Conservation (phyloP, 2,113 vertebrate genomes). For the Todiramphus chloris region DNA sequence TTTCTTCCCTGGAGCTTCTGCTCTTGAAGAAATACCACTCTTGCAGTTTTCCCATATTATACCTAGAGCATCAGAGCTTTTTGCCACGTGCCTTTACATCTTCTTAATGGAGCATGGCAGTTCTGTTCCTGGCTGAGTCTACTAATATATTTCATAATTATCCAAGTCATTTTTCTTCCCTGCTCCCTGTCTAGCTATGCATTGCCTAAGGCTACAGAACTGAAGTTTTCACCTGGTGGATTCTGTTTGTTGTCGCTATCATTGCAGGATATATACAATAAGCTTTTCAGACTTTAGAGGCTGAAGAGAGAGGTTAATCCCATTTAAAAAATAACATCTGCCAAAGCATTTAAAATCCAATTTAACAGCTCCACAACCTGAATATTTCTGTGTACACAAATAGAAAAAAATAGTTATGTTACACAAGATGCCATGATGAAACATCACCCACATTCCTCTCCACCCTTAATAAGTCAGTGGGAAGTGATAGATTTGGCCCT, state of each 20-base stretch:
- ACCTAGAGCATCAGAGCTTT: background rate
- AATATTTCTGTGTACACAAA: constrained; percentile 29
- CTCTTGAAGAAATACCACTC: background rate
- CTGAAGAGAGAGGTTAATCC: constrained; percentile 68
- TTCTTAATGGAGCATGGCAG: background rate
- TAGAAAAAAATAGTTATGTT: constrained; percentile 38
- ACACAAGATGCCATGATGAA: constrained; percentile 58
- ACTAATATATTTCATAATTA: constrained; percentile 14
- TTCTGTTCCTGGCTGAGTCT: constrained; percentile 9
- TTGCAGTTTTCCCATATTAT: background rate
- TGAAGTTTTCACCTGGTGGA: background rate
- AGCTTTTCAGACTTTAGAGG: constrained; percentile 26
- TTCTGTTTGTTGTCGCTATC: constrained; percentile 21
- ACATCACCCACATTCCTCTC: constrained; percentile 19
- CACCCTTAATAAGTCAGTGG: constrained; percentile 34
- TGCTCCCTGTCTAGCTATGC: constrained; percentile 9
- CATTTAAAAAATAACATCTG: constrained; percentile 52
- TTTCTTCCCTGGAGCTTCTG: background rate
- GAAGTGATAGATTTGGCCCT: constrained; percentile 50
- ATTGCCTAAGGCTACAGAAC: background rate
- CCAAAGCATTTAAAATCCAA: constrained; percentile 57
- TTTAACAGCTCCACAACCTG: constrained; percentile 56
- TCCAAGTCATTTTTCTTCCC: constrained; percentile 1
- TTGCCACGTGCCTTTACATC: background rate
- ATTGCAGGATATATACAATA: constrained; percentile 17